Evolutionary conservation across 2,113 vertebrate species (phyloP), one percentile per base, ranked within the genome.

Genomic region (Stigmatopora argus): DNA sequence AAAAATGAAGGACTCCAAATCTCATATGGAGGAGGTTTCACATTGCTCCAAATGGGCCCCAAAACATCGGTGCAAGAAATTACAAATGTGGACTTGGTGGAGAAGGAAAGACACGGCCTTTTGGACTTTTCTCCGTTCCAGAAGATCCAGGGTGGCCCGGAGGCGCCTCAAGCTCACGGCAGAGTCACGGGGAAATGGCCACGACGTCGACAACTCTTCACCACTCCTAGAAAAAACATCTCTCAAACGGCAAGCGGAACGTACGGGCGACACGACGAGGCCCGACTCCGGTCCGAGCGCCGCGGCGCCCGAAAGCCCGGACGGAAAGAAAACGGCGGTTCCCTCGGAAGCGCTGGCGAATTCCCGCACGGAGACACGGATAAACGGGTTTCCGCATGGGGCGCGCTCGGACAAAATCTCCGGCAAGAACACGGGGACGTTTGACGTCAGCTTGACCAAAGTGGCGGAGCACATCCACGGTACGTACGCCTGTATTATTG

Each of bases 81-180:
- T 82, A 14, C 77, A 81, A 69, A 61, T 88, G 0, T 87, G 83
- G 77, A 73, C 81, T 76, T 87, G 86, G 88, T 79, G 80, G 67
- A 84, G 71, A 70, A 21, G 63, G 26, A 73, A 65, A 55, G 62
- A 75, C 49, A 79, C 67, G 31, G 73, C 49, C 34, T 18, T 19
- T 35, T 67, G 76, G 19, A 41, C 62, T 35, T 59, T 75, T 1
- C 71, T 68, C 35, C 69, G 66, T 63, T 14, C 38, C 8, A 78
- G 58, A 34, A 75, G 55, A 58, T 15, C 4, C 56, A 19, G 23
- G 45, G 41, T 6, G 23, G 23, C 44, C 62, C 0, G 0, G 38
- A 0, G 41, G 0, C 59, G 45, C 47, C 52, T 67, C 49, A 17
- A 7, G 18, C 46, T 57, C 4, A 74, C 62, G 57, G 53, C 49